Evolutionary conservation across 1,140 invertebrate species (phyloP), one percentile per base, ranked within the genome.

Genomic region (Anthonomus grandis): DNA sequence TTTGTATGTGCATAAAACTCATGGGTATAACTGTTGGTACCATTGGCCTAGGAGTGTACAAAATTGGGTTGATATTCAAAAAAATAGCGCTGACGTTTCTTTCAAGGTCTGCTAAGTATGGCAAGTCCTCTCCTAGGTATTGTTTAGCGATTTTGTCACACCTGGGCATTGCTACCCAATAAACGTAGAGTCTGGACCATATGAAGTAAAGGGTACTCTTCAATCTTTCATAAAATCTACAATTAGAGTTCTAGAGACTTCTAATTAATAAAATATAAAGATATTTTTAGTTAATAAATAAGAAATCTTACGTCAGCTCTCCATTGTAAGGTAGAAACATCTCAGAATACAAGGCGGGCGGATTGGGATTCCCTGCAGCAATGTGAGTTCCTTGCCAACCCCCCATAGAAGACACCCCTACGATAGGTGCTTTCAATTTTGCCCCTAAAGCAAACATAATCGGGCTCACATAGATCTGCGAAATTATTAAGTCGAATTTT

Each of bases 61-160:
- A 69, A 21, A 75, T 66, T 0, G 74, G 73, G 69, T 80, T 72
- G 5, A 65, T 66, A 63, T 78, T 79, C 0, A 76, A 44, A 52
- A 84, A 75, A 9, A 81, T 34, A 60, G 84, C 62, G 49, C 76
- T 76, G 0, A 77, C 66, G 65, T 78, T 78, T 38, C 68, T 69
- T 25, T 72, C 67, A 10, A 82, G 58, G 27, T 81, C 75, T 1
- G 70, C 65, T 4, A 81, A 61, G 34, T 70, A 59, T 0, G 79
- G 76, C n/a, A 70, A 56, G 48, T 72, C 60, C 1, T 63, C 19
- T 3, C 74, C 78, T 60, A 79, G 76, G 62, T 72, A 55, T 55
- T 73, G 68, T 51, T 63, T 72, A 0, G 71, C 52, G 1, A 74
- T 51, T 54, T 60, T 34, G 39, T 78, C 64, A 18, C 72, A 67